A percentile compares a stretch with the other conserved stretches of the same genome.
These are phyloP conservation scores for Drosophila ogumai DNA, from an alignment of 1,140 invertebrate genomes.

Conservation along the genomic window DNA sequence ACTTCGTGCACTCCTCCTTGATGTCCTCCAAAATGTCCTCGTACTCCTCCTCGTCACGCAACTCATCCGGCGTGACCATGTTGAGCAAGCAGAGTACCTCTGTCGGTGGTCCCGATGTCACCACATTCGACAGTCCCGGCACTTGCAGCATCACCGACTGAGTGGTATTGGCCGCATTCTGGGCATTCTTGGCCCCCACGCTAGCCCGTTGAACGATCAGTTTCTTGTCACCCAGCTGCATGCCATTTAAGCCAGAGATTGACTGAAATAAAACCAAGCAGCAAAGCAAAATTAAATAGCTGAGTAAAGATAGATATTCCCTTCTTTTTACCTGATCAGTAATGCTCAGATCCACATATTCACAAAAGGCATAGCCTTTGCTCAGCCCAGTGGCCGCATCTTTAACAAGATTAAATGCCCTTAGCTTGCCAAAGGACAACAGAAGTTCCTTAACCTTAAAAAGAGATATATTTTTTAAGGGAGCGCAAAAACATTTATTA, in stretches of 20 bases:
- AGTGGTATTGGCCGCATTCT: slow-evolving; percentile 90
- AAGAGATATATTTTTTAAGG: background rate
- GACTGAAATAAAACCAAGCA: slow-evolving; percentile 87
- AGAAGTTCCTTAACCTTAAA: slow-evolving; percentile 97
- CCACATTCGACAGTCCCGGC: slow-evolving; percentile 94
- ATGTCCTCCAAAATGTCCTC: slow-evolving; percentile 99
- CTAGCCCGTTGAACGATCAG: slow-evolving; percentile 98
- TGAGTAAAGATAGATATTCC: background rate
- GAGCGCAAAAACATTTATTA: no score
- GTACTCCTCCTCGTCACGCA: slow-evolving; percentile 99
- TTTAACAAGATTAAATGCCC: slow-evolving; percentile 99
- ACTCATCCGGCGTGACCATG: slow-evolving; percentile 99
- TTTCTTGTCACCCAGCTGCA: slow-evolving; percentile 99
- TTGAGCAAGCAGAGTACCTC: slow-evolving; percentile 99
- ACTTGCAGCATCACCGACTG: slow-evolving; percentile 91
- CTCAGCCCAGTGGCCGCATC: slow-evolving; percentile 98
- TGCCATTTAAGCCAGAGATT: slow-evolving; percentile 99
- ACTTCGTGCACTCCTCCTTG: slow-evolving; percentile 99
- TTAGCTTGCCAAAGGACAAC: slow-evolving; percentile 98
- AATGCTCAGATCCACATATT: slow-evolving; percentile 98
- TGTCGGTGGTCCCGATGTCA: slow-evolving; percentile 95
- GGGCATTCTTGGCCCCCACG: slow-evolving; percentile 97
- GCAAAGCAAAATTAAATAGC: background rate
- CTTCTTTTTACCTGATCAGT: slow-evolving; percentile 94
- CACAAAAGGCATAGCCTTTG: slow-evolving; percentile 99